phyloP scores from a whole-genome alignment of 23 tunicate species.

The Botrylloides violaceus region DNA sequence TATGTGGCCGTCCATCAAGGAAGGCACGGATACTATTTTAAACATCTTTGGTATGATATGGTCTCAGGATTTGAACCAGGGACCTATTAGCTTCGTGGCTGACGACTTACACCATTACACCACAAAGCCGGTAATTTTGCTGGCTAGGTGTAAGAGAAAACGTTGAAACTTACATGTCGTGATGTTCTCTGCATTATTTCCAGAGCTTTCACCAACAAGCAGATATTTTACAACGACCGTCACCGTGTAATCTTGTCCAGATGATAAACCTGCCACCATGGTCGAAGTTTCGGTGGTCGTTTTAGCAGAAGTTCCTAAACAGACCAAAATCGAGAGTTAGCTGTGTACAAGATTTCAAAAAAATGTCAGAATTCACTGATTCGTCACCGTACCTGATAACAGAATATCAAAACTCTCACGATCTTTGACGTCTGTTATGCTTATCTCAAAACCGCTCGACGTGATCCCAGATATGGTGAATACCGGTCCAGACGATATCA shows the following conservation, averaged over 20 bases:
- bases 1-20: too few relatives aligned
- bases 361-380: not conserved
- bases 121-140: too few relatives aligned
- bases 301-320: not conserved
- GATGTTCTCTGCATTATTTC: not conserved
- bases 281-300: not conserved
- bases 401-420: conserved; percentile 5
- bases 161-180: conserved; percentile 14
- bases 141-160: too few relatives aligned
- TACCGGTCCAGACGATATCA: not conserved
- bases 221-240: not conserved
- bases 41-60: too few relatives aligned
- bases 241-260: not conserved
- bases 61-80: too few relatives aligned
- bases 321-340: not conserved
- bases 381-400: too few relatives aligned
- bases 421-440: conserved; percentile 2
- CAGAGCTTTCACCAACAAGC: conserved; percentile 10
- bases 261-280: not conserved
- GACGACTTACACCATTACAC: too few relatives aligned
- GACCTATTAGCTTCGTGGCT: too few relatives aligned
- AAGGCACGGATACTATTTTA: too few relatives aligned
- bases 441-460: not conserved
- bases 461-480: not conserved
- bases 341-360: not conserved